A percentile compares a stretch with the other conserved stretches of the same genome.
These are phyloP conservation scores for Penaeus vannamei DNA, from an alignment of 1,140 invertebrate genomes.

Conservation along the genomic window DNA sequence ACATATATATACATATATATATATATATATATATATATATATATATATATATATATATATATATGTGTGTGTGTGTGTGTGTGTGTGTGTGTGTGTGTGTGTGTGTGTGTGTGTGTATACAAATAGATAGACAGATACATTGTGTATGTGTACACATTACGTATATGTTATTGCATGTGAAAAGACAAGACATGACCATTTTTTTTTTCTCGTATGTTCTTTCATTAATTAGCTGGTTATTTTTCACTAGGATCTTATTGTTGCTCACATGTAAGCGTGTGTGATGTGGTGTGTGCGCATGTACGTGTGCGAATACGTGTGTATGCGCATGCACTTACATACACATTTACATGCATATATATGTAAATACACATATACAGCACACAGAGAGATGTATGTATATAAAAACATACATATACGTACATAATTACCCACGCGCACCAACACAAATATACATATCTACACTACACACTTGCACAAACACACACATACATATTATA, in stretches of 20 bases:
- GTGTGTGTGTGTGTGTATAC: conserved; percentile 11
- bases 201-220: no score
- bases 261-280: not conserved
- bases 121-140: no score
- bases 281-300: no score
- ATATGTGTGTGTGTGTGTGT: conserved; percentile 11
- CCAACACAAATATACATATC: not conserved
- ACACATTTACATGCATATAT: not conserved
- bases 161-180: not conserved
- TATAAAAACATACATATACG: no score
- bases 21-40: conserved; percentile 16
- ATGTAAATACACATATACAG: not conserved
- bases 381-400: not conserved
- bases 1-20: no score
- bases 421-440: not conserved
- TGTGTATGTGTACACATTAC: conserved; percentile 12
- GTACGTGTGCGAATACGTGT: no score
- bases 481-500: not conserved
- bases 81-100: conserved; percentile 11
- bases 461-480: not conserved
- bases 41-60: conserved; percentile 16
- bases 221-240: no score
- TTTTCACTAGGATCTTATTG: no score
- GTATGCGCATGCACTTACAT: not conserved
- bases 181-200: no score